phyloP scores from a whole-genome alignment of 1,140 invertebrate species.

The Maconellicoccus hirsutus region DNA sequence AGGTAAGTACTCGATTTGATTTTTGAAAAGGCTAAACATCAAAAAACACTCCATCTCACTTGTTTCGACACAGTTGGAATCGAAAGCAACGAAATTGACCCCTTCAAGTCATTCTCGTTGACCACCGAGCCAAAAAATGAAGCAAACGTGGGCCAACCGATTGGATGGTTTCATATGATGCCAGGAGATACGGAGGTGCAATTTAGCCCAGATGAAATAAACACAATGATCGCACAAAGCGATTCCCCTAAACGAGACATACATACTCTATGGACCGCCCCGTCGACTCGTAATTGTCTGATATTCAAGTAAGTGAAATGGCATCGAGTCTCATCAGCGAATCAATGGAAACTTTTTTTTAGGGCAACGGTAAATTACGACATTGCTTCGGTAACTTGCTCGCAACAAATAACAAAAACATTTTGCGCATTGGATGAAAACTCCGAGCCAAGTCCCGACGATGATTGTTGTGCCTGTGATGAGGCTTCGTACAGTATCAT shows the following conservation, averaged over 20 bases:
- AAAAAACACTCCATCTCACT: too few species aligned
- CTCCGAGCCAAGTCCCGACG: constrained; percentile 23
- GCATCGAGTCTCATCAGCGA: neutral
- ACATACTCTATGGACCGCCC: neutral
- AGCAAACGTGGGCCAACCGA: neutral
- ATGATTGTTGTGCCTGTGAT: constrained; percentile 80
- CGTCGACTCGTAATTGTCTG: neutral
- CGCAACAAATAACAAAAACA: neutral
- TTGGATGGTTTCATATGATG: constrained; percentile 1
- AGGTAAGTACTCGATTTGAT: neutral
- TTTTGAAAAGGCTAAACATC: neutral
- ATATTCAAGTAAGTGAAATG: neutral
- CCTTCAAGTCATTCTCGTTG: neutral
- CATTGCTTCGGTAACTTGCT: neutral
- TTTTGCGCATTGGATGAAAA: neutral
- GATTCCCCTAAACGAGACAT: neutral
- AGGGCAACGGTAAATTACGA: neutral
- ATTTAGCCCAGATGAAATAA: constrained; percentile 2
- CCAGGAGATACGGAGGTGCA: neutral
- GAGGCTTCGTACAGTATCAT: constrained; percentile 87
- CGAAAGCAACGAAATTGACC: neutral
- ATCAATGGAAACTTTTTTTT: neutral
- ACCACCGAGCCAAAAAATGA: neutral
- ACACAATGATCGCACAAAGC: neutral
- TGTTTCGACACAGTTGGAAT: neutral